phyloP scores from a whole-genome alignment of 1,140 invertebrate species.

The Atta colombica region DNA sequence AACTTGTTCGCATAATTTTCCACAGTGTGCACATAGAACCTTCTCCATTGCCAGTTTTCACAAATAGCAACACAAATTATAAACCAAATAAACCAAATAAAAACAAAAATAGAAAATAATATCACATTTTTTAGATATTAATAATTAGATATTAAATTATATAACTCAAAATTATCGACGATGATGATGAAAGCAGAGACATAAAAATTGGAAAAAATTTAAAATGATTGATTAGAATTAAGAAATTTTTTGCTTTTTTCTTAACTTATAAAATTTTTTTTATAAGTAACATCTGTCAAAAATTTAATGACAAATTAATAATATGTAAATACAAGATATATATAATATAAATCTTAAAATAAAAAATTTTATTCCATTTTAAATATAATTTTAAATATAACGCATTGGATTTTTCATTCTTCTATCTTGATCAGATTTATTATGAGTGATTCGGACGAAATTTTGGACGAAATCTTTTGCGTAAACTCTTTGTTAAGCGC shows the following conservation, averaged over 20 bases:
- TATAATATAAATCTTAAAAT: background rate
- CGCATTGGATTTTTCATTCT: background rate
- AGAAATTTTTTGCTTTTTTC: background rate
- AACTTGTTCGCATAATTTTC: constrained; percentile 3
- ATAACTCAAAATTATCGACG: background rate
- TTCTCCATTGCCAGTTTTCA: background rate
- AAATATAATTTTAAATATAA: background rate
- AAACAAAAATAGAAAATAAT: background rate
- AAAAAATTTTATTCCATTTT: background rate
- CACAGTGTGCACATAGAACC: background rate
- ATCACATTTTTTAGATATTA: background rate
- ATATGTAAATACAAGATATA: background rate
- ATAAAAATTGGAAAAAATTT: background rate
- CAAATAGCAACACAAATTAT: background rate
- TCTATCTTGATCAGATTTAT: background rate
- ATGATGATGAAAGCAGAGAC: background rate
- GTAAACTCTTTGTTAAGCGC: background rate
- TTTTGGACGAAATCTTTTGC: background rate
- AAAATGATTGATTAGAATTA: background rate
- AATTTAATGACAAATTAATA: background rate
- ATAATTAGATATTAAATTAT: background rate
- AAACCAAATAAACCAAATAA: background rate
- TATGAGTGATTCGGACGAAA: constrained; percentile 6
- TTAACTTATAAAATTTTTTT: background rate
- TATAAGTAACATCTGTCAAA: background rate